Evolutionary conservation across 1,140 invertebrate genomes (phyloP).

Genomic region (Drosophila quadrilineata): DNA sequence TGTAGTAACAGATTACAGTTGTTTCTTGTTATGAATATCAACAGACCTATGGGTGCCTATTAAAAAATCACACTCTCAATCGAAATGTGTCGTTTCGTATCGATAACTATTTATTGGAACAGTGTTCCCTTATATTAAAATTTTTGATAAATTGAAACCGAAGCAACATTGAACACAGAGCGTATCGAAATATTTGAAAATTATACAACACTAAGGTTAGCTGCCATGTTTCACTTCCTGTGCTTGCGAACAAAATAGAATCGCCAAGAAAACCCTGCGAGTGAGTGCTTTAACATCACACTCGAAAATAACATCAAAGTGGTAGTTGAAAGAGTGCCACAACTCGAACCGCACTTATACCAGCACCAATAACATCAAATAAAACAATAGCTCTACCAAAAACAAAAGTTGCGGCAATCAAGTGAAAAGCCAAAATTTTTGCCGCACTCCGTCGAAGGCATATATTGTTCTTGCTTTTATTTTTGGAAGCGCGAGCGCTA

Average conservation of each 20-base stretch:
- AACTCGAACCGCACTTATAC: conserved; percentile 49
- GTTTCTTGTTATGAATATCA: too few relatives aligned
- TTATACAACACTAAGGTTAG: conserved; percentile 46
- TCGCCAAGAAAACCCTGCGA: conserved; percentile 77
- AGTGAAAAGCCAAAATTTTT: conserved; percentile 29
- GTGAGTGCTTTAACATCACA: conserved; percentile 81
- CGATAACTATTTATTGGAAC: too few relatives aligned
- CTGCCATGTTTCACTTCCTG: conserved; percentile 77
- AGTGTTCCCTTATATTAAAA: too few relatives aligned
- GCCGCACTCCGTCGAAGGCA: conserved; percentile 23
- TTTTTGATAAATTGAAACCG: too few relatives aligned
- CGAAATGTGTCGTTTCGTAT: too few relatives aligned
- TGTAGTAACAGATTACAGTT: too few relatives aligned
- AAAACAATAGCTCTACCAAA: conserved; percentile 47
- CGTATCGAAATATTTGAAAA: conserved; percentile 5
- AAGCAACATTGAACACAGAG: too few relatives aligned
- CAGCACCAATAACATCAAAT: conserved; percentile 38
- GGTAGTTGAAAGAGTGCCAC: conserved; percentile 80
- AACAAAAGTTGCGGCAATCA: conserved; percentile 54
- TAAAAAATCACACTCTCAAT: background rate
- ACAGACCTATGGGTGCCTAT: too few relatives aligned
- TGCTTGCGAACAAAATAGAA: conserved; percentile 75
- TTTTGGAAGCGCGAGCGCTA: conserved; percentile 42
- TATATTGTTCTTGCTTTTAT: conserved; percentile 48
- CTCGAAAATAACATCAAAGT: conserved; percentile 80